Conservation (phyloP, 2,113 vertebrate genomes). For the Conger conger region DNA sequence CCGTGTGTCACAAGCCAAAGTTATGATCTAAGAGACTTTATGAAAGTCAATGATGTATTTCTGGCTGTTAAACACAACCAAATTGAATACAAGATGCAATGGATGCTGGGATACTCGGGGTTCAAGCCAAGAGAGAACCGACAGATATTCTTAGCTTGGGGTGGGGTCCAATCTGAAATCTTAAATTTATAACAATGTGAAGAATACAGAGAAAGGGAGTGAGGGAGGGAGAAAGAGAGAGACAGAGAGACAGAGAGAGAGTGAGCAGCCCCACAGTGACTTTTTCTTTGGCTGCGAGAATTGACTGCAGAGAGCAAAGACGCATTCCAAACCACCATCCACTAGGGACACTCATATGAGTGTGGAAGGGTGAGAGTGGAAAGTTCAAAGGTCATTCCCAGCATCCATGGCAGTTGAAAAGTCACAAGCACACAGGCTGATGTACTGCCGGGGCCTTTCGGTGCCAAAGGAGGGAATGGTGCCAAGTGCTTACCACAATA, state of each 20-base stretch:
- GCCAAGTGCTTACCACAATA: not conserved
- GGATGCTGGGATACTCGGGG: not conserved
- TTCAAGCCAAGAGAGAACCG: not conserved
- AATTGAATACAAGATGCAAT: not conserved
- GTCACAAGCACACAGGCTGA: not conserved
- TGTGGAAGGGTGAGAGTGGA: not conserved
- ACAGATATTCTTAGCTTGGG: not conserved
- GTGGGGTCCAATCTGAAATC: not conserved
- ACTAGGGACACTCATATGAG: too few relatives aligned
- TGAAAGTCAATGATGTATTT: not conserved
- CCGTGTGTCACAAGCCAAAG: not conserved
- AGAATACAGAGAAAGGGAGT: not conserved
- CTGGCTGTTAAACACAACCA: not conserved
- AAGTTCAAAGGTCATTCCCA: conserved; percentile 9
- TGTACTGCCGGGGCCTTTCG: not conserved
- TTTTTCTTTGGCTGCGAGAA: too few relatives aligned
- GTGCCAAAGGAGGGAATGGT: not conserved
- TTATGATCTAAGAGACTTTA: not conserved
- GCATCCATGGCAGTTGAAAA: not conserved
- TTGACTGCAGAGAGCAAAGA: too few relatives aligned
- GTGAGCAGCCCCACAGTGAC: too few relatives aligned
- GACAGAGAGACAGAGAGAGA: too few relatives aligned
- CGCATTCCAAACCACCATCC: too few relatives aligned
- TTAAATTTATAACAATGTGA: not conserved
- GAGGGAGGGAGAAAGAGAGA: not conserved